Conservation (phyloP, 2,113 vertebrate species). For the Marcusenius ussheri region DNA sequence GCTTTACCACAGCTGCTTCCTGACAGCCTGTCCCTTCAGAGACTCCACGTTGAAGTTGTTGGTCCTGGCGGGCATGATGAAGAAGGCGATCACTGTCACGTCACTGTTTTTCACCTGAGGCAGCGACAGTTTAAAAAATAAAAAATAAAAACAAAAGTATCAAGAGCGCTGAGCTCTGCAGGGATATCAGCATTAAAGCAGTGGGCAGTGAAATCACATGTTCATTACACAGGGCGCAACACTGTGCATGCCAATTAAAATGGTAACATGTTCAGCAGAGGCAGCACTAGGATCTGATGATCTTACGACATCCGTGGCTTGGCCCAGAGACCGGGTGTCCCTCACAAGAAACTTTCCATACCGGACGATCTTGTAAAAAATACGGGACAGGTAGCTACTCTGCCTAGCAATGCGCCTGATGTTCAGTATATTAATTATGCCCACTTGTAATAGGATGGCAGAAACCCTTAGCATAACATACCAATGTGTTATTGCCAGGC, state of each 20-base stretch:
- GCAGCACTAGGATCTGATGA: neutral
- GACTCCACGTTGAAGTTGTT: constrained; percentile 95
- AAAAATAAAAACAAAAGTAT: neutral
- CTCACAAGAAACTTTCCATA: neutral
- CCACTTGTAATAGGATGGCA: neutral
- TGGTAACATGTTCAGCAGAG: neutral
- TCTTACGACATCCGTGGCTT: neutral
- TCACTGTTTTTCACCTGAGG: constrained; percentile 80
- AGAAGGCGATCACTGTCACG: constrained; percentile 77
- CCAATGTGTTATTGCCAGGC: neutral
- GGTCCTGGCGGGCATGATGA: constrained; percentile 89
- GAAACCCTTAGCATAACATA: neutral
- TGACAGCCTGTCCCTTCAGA: constrained; percentile 83
- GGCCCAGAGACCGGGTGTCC: neutral
- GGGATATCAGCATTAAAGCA: neutral
- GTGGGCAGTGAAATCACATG: neutral
- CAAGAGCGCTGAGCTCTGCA: neutral
- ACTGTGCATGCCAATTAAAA: neutral
- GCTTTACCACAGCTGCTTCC: constrained; percentile 85
- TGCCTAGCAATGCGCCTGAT: neutral
- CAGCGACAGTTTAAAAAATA: neutral
- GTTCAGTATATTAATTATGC: neutral
- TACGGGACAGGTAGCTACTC: neutral
- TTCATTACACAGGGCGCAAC: neutral
- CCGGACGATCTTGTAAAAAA: neutral